A percentile compares a stretch with the other conserved stretches of the same genome.
phyloP scores from a whole-genome alignment of 2,113 vertebrate genomes.

The Cacatua alba region DNA sequence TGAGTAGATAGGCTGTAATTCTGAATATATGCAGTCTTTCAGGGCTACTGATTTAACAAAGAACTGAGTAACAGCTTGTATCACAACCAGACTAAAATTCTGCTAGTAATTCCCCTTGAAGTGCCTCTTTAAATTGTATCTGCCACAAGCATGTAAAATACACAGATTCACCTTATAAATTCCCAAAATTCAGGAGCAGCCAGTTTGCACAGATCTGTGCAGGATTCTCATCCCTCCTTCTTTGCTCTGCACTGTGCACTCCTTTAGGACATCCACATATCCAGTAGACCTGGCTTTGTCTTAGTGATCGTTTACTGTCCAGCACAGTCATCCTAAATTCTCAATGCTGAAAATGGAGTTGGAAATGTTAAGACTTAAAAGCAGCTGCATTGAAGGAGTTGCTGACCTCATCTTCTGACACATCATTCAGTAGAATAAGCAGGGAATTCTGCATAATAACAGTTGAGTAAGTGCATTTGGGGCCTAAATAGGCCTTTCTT shows the following conservation, averaged over 20 bases:
- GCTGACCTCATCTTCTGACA: not conserved
- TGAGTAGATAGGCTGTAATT: not conserved
- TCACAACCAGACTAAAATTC: slow-evolving; percentile 1
- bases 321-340: not conserved
- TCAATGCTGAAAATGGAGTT: not conserved
- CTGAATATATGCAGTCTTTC: not conserved
- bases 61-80: not conserved
- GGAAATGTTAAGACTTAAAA: not conserved
- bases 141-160: not conserved
- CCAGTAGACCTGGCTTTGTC: not conserved
- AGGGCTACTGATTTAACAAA: not conserved
- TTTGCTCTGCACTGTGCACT: not conserved
- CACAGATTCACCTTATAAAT: not conserved
- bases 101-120: slow-evolving; percentile 17
- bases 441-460: not conserved
- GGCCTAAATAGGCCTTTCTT: not conserved
- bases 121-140: slow-evolving; percentile 17
- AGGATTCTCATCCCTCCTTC: not conserved
- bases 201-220: not conserved
- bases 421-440: not conserved
- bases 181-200: slow-evolving; percentile 28
- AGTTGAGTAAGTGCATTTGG: not conserved
- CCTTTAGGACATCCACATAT: not conserved
- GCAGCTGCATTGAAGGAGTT: not conserved
- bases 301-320: not conserved